Conservation (phyloP, 2,888 invertebrate species). For the Axea sp. region DNA sequence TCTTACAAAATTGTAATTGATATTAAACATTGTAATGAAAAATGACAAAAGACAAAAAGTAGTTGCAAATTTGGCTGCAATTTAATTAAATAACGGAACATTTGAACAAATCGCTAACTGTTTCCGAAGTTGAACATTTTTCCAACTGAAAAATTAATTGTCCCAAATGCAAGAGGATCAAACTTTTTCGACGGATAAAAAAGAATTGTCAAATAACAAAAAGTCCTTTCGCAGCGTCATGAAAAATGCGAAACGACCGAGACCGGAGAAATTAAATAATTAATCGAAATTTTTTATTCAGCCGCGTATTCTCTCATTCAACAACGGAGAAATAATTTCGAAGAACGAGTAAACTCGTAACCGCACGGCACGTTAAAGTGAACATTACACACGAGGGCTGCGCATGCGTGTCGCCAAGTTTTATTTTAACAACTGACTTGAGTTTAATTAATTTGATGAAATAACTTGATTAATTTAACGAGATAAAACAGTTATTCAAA, state of each 20-base stretch:
- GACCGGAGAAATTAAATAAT: conserved; percentile 20
- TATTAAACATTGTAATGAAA: too few relatives aligned
- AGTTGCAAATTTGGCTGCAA: too few relatives aligned
- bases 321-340: conserved; percentile 16
- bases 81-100: too few relatives aligned
- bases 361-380: conserved; percentile 27
- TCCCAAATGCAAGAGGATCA: too few relatives aligned
- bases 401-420: conserved; percentile 13
- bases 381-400: conserved; percentile 11
- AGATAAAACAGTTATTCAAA: conserved; percentile 24
- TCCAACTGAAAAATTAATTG: too few relatives aligned
- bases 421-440: conserved; percentile 17
- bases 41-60: too few relatives aligned
- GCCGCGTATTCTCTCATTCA: conserved; percentile 6
- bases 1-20: too few relatives aligned
- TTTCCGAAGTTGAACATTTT: too few relatives aligned
- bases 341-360: conserved; percentile 18
- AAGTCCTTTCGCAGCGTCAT: neutral
- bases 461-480: conserved; percentile 23
- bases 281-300: conserved; percentile 13
- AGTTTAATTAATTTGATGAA: conserved; percentile 43
- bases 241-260: conserved; percentile 5
- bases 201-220: neutral
- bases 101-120: too few relatives aligned
- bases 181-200: too few relatives aligned